A percentile compares a stretch with the other conserved stretches of the same genome.
Evolutionary conservation across 64 coral and sea anemone species (phyloP).

Genomic region (Platygyra sinensis): DNA sequence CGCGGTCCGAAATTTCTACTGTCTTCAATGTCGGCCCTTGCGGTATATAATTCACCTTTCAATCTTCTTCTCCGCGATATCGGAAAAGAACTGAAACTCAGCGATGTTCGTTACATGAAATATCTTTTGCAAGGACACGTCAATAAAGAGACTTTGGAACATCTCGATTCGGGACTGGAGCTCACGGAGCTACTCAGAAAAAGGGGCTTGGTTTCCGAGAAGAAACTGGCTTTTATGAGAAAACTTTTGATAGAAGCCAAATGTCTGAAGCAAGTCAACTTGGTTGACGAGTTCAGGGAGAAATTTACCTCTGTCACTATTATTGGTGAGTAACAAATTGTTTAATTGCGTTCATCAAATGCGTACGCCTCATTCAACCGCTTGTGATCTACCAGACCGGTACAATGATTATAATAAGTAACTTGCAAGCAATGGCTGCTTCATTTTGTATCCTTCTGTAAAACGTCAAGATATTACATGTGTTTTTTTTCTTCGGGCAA

Average conservation of each 20-base stretch:
- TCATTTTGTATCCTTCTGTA: too few relatives aligned
- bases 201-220: conserved; percentile 78
- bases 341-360: conserved; percentile 1
- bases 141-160: conserved; percentile 78
- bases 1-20: background rate
- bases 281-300: conserved; percentile 75
- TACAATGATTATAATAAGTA: too few relatives aligned
- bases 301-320: conserved; percentile 44
- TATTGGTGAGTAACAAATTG: conserved; percentile 50
- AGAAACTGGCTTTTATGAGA: conserved; percentile 80
- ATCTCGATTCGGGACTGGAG: conserved; percentile 75
- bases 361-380: background rate
- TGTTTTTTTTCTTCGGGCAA: too few relatives aligned
- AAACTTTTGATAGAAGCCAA: conserved; percentile 87
- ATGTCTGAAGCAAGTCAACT: conserved; percentile 71
- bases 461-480: too few relatives aligned
- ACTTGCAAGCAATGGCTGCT: too few relatives aligned
- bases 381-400: too few relatives aligned
- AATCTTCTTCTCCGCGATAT: conserved; percentile 61
- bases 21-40: background rate
- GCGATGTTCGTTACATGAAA: conserved; percentile 79
- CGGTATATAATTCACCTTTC: conserved; percentile 36
- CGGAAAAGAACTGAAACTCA: conserved; percentile 63
- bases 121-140: conserved; percentile 85
- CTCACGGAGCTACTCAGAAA: conserved; percentile 56